Evolutionary conservation across 2,797 vertebrate genomes (phyloP).

Genomic region (Prionace glauca): DNA sequence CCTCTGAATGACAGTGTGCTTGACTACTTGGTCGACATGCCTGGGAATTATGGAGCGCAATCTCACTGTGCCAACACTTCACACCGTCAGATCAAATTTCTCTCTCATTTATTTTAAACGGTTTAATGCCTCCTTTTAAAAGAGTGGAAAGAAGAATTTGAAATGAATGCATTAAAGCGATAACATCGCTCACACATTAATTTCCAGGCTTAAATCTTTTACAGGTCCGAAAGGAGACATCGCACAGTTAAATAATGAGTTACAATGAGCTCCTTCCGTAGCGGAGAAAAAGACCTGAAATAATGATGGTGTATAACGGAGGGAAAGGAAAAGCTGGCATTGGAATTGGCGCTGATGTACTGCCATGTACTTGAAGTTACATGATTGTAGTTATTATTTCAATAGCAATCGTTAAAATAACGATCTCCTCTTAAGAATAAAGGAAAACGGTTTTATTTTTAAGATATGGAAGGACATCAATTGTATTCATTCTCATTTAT

Average conservation of each 20-base stretch:
- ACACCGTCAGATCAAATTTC: not conserved
- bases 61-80: not conserved
- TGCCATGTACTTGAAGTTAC: conserved; percentile 11
- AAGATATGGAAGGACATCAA: not conserved
- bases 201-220: conserved; percentile 29
- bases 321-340: conserved; percentile 1
- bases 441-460: conserved; percentile 9
- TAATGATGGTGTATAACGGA: not conserved
- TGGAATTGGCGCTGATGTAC: not conserved
- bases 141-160: not conserved
- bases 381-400: not conserved
- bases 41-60: not conserved
- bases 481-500: conserved; percentile 31
- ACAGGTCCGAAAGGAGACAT: not conserved
- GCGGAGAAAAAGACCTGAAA: not conserved
- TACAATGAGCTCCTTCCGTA: not conserved
- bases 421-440: not conserved
- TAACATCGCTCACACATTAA: not conserved
- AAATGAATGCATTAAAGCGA: conserved; percentile 18
- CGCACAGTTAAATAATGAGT: conserved; percentile 1
- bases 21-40: not conserved
- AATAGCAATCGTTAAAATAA: not conserved
- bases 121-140: not conserved
- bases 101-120: conserved; percentile 16
- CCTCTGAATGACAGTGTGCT: not conserved